These are phyloP conservation scores for Microcebus tavaratra DNA, from an alignment of 2,113 vertebrate genomes.

Conservation along the genomic window DNA sequence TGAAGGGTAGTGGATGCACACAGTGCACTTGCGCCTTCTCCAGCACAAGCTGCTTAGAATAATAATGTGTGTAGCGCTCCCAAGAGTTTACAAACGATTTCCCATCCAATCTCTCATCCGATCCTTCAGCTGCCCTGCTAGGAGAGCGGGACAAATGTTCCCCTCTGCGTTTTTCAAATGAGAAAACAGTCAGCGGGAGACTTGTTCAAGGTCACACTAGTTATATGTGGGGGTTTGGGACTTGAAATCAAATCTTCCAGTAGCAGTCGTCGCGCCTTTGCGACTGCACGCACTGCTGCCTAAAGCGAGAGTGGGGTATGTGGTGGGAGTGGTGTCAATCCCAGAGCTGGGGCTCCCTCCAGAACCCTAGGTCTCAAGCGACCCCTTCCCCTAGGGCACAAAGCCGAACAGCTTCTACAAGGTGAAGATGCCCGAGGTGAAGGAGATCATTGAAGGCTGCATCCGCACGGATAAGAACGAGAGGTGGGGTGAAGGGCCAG, in stretches of 20 bases:
- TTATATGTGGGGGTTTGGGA: not conserved
- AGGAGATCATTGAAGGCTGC: slow-evolving; percentile 99
- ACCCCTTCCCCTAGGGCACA: slow-evolving; percentile 88
- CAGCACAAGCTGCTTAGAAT: not conserved
- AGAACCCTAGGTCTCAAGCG: fast-evolving
- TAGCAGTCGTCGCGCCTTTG: not conserved
- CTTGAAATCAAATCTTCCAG: not conserved
- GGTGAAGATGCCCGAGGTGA: slow-evolving; percentile 96
- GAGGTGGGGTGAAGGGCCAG: slow-evolving; percentile 84
- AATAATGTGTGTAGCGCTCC: not conserved
- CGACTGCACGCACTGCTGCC: fast-evolving
- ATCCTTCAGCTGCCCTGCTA: not conserved
- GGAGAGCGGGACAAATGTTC: not conserved
- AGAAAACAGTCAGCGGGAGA: not conserved
- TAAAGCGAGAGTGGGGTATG: not conserved
- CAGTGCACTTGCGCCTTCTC: not conserved
- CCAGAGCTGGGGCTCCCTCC: fast-evolving
- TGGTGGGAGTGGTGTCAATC: fast-evolving
- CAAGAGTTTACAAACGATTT: not conserved
- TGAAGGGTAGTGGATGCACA: not conserved
- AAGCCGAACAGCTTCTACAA: slow-evolving; percentile 99
- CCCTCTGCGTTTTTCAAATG: not conserved
- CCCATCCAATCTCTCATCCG: not conserved
- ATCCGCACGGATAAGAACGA: slow-evolving; percentile 97
- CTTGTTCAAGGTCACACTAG: slow-evolving; percentile 13